Base-by-base conservation (phyloP, 2,797 vertebrate species). In the Alectoris magna region DNA sequence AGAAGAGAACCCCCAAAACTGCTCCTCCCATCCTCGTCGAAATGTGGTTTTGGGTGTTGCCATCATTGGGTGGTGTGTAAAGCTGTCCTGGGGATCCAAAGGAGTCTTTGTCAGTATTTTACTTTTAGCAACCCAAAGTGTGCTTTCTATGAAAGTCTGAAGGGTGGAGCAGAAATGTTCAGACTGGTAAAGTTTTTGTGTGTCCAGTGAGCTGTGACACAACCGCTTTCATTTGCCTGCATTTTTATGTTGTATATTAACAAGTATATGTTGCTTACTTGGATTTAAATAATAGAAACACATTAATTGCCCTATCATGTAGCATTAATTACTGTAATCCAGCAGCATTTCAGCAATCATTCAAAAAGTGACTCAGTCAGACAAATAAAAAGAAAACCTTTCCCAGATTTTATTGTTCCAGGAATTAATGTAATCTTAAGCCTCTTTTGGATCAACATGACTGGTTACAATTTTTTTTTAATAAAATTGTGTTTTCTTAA, bases 361-460 rank as follows among this genome's bases (percentile, higher is more conserved):
- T 83, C 38, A 80, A 72, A 67, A 91, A 91, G 55, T 77, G 49
- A 80, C 24, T 85, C 60, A 72, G 44, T 41, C 41, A 79, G 22
- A 74, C 26, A 87, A 88, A 70, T 38, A 86, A 56, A 85, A 84
- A 48, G 49, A 80, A 71, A 88, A 38, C 8, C 5, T 31, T 85
- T 83, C 70, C 27, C 59, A 93, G 2, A 22, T 16, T 63, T 92
- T 63, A 70, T 85, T 91, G 2, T 93, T 92, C 80, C 12, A 27
- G 64, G 83, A 93, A 94, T 90, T 91, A 67, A 81, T 39, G 64
- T 49, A 82, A 41, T 51, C 58, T 78, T 87, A 94, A 85, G 80
- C 17, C 24, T 21, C 14, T 88, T 86, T 89, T 86, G 59, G 51
- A 76, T 4, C 11, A 87, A 56, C 22, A 78, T 0, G 1, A 41